phyloP scores from a whole-genome alignment of 2,888 invertebrate genomes.

The Pterobdella sp. region DNA sequence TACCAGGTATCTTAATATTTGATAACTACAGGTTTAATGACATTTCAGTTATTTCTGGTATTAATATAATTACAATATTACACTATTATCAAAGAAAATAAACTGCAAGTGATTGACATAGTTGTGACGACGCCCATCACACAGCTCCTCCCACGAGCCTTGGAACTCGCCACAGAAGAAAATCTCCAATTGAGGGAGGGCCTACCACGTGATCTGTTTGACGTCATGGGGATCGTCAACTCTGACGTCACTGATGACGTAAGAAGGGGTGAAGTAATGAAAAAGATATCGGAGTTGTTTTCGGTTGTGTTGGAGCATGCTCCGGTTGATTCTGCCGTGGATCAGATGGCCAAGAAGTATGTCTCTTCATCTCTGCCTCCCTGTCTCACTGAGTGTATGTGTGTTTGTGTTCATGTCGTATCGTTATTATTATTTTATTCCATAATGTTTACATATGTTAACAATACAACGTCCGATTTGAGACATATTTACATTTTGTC shows the following conservation, averaged over 20 bases:
- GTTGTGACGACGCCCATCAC: background rate
- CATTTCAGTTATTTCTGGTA: too few species aligned
- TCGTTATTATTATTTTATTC: background rate
- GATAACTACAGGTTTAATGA: too few species aligned
- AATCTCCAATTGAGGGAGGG: conserved; percentile 69
- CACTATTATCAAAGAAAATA: too few species aligned
- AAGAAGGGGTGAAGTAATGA: background rate
- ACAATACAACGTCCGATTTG: too few species aligned
- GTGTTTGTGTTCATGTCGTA: background rate
- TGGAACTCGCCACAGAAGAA: conserved; percentile 64
- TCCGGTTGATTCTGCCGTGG: conserved; percentile 71
- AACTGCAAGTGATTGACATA: too few species aligned
- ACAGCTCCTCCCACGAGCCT: conserved; percentile 62
- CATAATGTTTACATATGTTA: background rate
- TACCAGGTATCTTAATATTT: too few species aligned
- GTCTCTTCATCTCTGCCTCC: conserved; percentile 84
- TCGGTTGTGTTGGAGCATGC: conserved; percentile 58
- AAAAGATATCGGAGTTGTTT: conserved; percentile 44
- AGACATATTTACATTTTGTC: too few species aligned
- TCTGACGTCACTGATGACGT: conserved; percentile 52
- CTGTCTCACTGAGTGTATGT: conserved; percentile 54
- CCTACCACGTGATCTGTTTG: conserved; percentile 70
- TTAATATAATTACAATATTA: too few species aligned
- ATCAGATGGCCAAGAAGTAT: conserved; percentile 74
- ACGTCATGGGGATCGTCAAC: conserved; percentile 66